Conservation (phyloP, 2,113 vertebrate genomes). For the Candoia aspera region DNA sequence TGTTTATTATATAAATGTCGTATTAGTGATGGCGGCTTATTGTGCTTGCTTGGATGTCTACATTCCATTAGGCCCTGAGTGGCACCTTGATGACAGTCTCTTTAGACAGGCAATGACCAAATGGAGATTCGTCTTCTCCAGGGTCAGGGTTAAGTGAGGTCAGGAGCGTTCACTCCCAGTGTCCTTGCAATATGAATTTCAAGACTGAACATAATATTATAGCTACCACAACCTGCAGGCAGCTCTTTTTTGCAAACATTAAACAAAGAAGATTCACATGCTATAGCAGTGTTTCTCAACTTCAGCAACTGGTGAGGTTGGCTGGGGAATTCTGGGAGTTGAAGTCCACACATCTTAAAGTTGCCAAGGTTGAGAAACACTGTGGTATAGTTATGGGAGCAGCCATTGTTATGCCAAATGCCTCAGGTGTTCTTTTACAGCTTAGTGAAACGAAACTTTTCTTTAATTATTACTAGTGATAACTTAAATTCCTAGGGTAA, state of each 20-base stretch:
- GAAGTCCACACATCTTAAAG: too few species aligned
- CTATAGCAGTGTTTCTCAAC: too few species aligned
- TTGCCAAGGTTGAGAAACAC: too few species aligned
- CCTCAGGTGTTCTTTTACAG: background rate
- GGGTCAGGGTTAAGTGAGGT: slow-evolving; percentile 32
- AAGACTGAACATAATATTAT: background rate
- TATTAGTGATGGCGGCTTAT: slow-evolving; percentile 3
- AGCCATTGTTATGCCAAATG: background rate
- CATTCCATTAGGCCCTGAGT: slow-evolving; percentile 5
- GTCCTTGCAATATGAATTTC: background rate
- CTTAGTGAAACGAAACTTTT: background rate
- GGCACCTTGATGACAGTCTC: slow-evolving; percentile 12
- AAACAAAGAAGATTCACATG: background rate
- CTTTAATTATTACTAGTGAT: background rate
- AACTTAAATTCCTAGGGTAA: background rate
- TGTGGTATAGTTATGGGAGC: background rate
- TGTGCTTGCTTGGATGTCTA: background rate
- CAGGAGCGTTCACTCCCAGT: slow-evolving; percentile 8
- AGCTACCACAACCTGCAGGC: background rate
- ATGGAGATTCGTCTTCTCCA: slow-evolving; percentile 1
- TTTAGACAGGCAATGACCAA: slow-evolving; percentile 23
- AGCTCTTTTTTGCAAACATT: background rate
- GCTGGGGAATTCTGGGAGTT: too few species aligned
- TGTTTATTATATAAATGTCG: slow-evolving; percentile 12
- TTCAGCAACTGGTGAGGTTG: too few species aligned